Evolutionary conservation across 2,797 vertebrate genomes (phyloP).

Genomic region (Chelidonichthys spinosus): DNA sequence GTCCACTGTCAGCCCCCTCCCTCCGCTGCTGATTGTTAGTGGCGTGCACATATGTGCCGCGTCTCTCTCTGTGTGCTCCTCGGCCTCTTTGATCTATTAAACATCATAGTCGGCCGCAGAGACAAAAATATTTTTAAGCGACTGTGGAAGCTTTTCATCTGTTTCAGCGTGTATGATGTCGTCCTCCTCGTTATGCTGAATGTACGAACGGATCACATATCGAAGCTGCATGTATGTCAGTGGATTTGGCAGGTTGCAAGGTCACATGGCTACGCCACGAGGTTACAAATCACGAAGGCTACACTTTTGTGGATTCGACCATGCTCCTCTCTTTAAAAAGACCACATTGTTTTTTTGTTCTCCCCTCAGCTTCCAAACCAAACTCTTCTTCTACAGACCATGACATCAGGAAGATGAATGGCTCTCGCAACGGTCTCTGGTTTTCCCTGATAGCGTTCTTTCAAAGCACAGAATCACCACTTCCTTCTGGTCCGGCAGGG

Average conservation of each 20-base stretch:
- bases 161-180: slow-evolving; percentile 16
- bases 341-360: slow-evolving; percentile 36
- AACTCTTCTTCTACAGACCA: slow-evolving; percentile 52
- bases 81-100: slow-evolving; percentile 63
- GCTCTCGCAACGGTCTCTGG: slow-evolving; percentile 55
- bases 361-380: slow-evolving; percentile 48
- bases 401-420: slow-evolving; percentile 72
- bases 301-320: slow-evolving; percentile 32
- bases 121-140: slow-evolving; percentile 13
- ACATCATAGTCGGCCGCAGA: slow-evolving; percentile 48
- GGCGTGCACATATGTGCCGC: slow-evolving; percentile 49
- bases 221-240: slow-evolving; percentile 21
- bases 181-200: neutral
- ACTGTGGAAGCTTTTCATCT: slow-evolving; percentile 19
- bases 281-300: slow-evolving; percentile 48
- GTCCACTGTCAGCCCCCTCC: slow-evolving; percentile 11
- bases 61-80: slow-evolving; percentile 30
- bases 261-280: slow-evolving; percentile 2
- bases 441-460: slow-evolving; percentile 66
- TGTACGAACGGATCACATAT: neutral
- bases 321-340: slow-evolving; percentile 25
- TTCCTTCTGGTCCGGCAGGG: slow-evolving; percentile 55
- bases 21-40: slow-evolving; percentile 28
- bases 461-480: slow-evolving; percentile 55
- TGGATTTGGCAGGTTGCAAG: slow-evolving; percentile 21